Conservation (phyloP, 1,140 invertebrate species). For the Venustaconcha ellipsiformis region DNA sequence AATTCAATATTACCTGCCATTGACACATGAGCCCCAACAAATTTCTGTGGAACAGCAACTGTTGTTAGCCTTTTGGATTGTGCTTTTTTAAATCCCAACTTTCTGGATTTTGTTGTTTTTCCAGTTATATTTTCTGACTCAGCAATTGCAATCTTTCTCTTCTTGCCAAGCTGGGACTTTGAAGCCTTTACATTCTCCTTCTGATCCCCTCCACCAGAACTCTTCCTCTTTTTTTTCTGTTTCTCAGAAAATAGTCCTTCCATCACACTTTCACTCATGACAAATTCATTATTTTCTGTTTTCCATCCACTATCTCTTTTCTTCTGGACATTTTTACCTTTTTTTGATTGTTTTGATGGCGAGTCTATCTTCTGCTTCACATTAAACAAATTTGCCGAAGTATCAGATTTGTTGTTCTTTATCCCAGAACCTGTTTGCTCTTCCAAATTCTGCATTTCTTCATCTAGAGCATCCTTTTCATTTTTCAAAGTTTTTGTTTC, state of each 20-base stretch:
- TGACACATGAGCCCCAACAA: slow-evolving; percentile 60
- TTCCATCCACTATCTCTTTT: neutral
- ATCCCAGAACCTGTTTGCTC: neutral
- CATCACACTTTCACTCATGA: neutral
- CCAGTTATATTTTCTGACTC: neutral
- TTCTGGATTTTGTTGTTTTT: neutral
- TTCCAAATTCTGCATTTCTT: neutral
- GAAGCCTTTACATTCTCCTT: neutral
- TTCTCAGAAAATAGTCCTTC: no score
- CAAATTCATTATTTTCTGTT: neutral
- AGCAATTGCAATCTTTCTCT: neutral
- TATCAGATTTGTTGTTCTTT: neutral
- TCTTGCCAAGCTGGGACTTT: neutral
- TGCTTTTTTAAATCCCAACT: neutral
- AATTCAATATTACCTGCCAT: slow-evolving; percentile 45
- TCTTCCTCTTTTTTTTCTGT: neutral
- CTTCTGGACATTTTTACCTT: neutral
- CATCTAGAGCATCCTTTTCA: neutral
- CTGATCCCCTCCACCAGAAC: neutral
- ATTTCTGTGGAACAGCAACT: slow-evolving; percentile 5
- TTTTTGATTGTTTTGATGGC: neutral
- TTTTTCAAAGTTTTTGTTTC: slow-evolving; percentile 1
- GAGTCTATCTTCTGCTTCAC: neutral
- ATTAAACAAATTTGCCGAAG: neutral
- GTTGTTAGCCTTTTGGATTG: neutral